Evolutionary conservation across 2,888 invertebrate genomes (phyloP), one percentile per base, ranked within the genome.

Genomic region (Drosophila subsilvestris): DNA sequence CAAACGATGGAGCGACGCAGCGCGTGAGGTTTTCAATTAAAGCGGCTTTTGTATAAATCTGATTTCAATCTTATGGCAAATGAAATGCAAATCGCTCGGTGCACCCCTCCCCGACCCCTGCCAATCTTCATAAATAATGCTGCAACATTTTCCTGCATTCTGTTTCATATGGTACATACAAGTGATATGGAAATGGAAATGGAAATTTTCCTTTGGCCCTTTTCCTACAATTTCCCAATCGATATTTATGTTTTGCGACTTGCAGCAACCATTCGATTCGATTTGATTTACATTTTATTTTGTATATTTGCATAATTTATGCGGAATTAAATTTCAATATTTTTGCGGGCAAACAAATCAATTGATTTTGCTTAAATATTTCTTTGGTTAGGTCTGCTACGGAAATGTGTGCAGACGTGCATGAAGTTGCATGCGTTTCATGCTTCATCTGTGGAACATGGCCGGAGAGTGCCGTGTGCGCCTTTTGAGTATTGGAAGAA

Each of bases 351-450:
- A 70, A 74, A 56, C 63, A 65, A 56, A 61, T 43, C 51, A 68
- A 66, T 67, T 45, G 53, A 75, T 70, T 77, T 78, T 58, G 70
- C 27, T 20, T 47, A n/a, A 60, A 78, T 74, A 61, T 68, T 59
- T 54, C 62, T 53, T 56, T 71, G 49, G 43, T 44, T 12, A 47
- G 63, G 48, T 43, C 27, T 42, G 62, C 56, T 27, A n/a, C 37
- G 37, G 44, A 37, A 55, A 59, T 42, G 17, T 80, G 83, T 75
- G 74, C 85, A 84, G 69, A 84, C 86, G 86, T 84, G 86, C 84
- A 78, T 81, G 62, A 78, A 83, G 72, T 77, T 79, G 77, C 61
- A 83, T n/a, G 69, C 74, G 63, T 49, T 80, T 86, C 50, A 86
- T 68, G 79, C 73, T 79, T 68, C 68, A 80, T 51, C 71, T 68